These are phyloP conservation scores for Psophia crepitans DNA, from an alignment of 2,113 vertebrate genomes.

Conservation along the genomic window DNA sequence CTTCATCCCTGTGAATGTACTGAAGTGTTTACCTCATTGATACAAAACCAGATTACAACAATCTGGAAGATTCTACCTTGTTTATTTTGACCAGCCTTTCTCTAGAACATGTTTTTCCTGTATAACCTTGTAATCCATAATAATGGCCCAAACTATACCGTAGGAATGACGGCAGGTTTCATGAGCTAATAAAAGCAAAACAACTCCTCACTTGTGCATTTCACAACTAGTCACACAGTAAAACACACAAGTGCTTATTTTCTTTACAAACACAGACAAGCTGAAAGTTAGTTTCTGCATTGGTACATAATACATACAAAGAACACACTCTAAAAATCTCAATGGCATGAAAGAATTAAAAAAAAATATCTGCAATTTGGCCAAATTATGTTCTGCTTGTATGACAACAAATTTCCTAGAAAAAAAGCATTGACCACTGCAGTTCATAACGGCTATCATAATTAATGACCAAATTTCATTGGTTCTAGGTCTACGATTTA, in stretches of 20 bases:
- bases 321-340: background rate
- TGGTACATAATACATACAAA: background rate
- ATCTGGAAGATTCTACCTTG: background rate
- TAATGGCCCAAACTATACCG: conserved; percentile 65
- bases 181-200: conserved; percentile 46
- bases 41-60: conserved; percentile 37
- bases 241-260: background rate
- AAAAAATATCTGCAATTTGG: background rate
- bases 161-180: conserved; percentile 54
- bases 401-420: background rate
- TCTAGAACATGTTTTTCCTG: conserved; percentile 74
- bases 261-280: background rate
- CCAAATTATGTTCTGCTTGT: background rate
- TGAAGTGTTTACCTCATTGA: conserved; percentile 49
- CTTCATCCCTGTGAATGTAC: conserved; percentile 49
- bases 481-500: background rate
- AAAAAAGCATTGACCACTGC: background rate
- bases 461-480: background rate
- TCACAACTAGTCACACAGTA: conserved; percentile 7
- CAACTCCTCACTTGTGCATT: conserved; percentile 45
- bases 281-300: background rate
- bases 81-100: conserved; percentile 56
- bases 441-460: background rate
- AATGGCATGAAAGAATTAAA: background rate
- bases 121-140: conserved; percentile 66